Evolutionary conservation across 2,797 vertebrate species (phyloP).

Genomic region (Sebastes matsubarae): DNA sequence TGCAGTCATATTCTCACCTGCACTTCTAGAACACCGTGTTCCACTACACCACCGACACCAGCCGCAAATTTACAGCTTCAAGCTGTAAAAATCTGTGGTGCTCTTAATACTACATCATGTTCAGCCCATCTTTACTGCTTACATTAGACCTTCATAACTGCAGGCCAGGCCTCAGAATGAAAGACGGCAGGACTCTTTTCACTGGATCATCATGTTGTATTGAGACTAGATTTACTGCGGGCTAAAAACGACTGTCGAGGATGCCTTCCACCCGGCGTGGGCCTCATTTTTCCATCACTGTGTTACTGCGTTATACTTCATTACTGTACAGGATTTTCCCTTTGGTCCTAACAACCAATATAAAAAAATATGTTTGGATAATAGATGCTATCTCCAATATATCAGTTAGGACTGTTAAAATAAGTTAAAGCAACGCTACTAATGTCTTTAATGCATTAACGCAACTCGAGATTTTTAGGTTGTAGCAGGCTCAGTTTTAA

Average conservation of each 20-base stretch:
- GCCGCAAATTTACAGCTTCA: not conserved
- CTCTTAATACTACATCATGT: not conserved
- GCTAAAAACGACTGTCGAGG: not conserved
- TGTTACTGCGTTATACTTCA: not conserved
- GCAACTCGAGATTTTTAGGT: too few species aligned
- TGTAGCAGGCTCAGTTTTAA: too few species aligned
- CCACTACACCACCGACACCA: not conserved
- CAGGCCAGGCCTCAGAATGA: conserved; percentile 7
- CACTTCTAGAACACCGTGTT: not conserved
- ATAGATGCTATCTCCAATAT: not conserved
- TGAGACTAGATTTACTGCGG: conserved; percentile 12
- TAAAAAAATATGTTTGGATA: too few species aligned
- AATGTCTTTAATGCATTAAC: too few species aligned
- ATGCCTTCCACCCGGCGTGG: not conserved
- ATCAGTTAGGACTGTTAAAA: too few species aligned
- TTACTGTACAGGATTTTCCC: not conserved
- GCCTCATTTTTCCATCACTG: not conserved
- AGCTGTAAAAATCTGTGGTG: conserved; percentile 7
- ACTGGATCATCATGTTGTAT: not conserved
- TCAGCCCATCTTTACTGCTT: conserved; percentile 21
- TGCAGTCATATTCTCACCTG: not conserved
- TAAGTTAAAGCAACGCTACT: too few species aligned
- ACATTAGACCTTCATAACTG: conserved; percentile 28
- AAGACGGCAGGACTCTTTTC: conserved; percentile 27
- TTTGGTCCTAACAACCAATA: not conserved